Percentiles rank a stretch among this genome's conserved stretches.
These are phyloP conservation scores for Chrysemys picta DNA, from an alignment of 2,113 vertebrate species.

Conservation along the genomic window DNA sequence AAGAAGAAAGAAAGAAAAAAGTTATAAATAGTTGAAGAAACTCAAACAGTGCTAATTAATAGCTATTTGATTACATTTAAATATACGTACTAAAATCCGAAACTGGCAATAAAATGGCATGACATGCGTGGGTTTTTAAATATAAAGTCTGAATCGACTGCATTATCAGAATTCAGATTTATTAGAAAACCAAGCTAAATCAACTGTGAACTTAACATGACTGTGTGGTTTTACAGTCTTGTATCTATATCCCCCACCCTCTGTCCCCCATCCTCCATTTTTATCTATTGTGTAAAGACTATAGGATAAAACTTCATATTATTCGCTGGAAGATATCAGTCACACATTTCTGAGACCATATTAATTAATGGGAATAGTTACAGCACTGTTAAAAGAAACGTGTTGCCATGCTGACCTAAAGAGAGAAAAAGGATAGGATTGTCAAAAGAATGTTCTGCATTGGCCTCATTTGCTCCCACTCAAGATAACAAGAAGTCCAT, in stretches of 20 bases:
- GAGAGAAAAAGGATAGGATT: not conserved
- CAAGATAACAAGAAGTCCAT: not conserved
- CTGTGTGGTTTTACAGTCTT: not conserved
- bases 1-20: not conserved
- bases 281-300: not conserved
- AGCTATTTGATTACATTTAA: not conserved
- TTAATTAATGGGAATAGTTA: not conserved
- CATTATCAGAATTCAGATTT: not conserved
- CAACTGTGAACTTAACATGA: not conserved
- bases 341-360: not conserved
- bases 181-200: not conserved
- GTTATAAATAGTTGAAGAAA: slow-evolving; percentile 28
- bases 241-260: not conserved
- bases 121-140: not conserved
- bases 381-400: not conserved
- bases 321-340: not conserved
- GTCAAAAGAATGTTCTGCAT: not conserved
- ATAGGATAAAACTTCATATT: not conserved
- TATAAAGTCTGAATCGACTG: not conserved
- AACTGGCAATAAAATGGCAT: rapidly evolving
- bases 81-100: not conserved
- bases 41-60: not conserved
- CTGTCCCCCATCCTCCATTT: not conserved
- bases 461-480: slow-evolving; percentile 1
- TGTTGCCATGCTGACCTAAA: not conserved